Evolutionary conservation across 2,888 invertebrate genomes (phyloP).

Genomic region (Leucophora obtusa): DNA sequence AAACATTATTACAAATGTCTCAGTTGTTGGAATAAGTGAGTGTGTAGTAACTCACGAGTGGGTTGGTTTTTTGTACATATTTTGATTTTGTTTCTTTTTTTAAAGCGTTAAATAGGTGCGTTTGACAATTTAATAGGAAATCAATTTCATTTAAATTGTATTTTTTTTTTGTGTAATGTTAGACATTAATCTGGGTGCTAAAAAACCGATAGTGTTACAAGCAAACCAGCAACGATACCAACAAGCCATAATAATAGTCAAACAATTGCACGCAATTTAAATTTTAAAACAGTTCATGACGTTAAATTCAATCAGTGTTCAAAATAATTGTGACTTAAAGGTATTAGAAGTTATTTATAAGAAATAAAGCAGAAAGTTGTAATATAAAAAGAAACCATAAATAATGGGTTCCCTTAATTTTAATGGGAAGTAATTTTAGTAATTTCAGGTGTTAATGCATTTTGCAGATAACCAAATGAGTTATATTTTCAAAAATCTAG

Average conservation of each 20-base stretch:
- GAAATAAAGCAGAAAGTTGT: too few relatives aligned
- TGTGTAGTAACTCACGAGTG: conserved; percentile 36
- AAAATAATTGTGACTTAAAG: conserved; percentile 37
- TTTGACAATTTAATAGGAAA: conserved; percentile 69
- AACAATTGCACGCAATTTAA: conserved; percentile 57
- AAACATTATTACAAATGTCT: conserved; percentile 1
- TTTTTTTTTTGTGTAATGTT: conserved; percentile 46
- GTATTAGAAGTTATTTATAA: not conserved
- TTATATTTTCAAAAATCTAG: not conserved
- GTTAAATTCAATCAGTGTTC: conserved; percentile 29
- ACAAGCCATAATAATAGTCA: conserved; percentile 35
- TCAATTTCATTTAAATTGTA: conserved; percentile 65
- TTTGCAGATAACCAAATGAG: too few relatives aligned
- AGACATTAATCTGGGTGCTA: conserved; percentile 63
- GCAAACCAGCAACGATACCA: conserved; percentile 17
- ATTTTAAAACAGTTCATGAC: conserved; percentile 27
- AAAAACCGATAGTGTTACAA: conserved; percentile 62
- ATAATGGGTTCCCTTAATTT: too few relatives aligned
- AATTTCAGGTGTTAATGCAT: too few relatives aligned
- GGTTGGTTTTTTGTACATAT: conserved; percentile 40
- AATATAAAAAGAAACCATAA: too few relatives aligned
- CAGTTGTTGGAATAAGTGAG: conserved; percentile 13
- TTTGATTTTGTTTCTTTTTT: conserved; percentile 36
- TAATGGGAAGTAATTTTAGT: too few relatives aligned
- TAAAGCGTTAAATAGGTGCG: conserved; percentile 68